Evolutionary conservation across 2,113 vertebrate species (phyloP).

Genomic region (Phocoena sinus): DNA sequence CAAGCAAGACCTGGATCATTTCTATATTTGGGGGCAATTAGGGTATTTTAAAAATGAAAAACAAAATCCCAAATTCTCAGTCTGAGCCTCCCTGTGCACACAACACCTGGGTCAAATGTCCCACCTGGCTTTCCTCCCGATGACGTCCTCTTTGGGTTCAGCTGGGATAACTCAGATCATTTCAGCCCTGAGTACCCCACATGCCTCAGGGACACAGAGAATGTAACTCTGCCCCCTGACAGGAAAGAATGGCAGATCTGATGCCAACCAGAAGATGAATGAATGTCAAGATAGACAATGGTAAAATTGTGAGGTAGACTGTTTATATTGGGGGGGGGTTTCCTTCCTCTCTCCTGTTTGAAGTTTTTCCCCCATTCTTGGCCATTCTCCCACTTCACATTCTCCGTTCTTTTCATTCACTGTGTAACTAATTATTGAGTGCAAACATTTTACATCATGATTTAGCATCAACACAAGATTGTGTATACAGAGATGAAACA

Average conservation of each 20-base stretch:
- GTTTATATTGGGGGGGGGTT: accelerated
- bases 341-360: neutral
- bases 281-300: neutral
- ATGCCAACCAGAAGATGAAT: neutral
- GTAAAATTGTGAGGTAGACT: neutral
- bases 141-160: neutral
- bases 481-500: neutral
- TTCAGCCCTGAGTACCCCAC: neutral
- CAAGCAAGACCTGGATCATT: neutral
- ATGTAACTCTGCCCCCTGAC: neutral
- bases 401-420: neutral
- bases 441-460: neutral
- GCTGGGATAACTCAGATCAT: neutral
- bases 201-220: neutral
- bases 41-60: neutral
- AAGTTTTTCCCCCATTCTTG: neutral
- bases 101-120: neutral
- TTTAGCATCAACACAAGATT: neutral
- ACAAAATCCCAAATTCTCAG: neutral
- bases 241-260: neutral
- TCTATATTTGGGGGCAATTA: neutral
- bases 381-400: neutral
- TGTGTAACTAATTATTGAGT: neutral
- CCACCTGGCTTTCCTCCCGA: neutral
- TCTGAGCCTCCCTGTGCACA: neutral